phyloP scores from a whole-genome alignment of 2,797 vertebrate genomes.

The Gymnopithys bicolor region DNA sequence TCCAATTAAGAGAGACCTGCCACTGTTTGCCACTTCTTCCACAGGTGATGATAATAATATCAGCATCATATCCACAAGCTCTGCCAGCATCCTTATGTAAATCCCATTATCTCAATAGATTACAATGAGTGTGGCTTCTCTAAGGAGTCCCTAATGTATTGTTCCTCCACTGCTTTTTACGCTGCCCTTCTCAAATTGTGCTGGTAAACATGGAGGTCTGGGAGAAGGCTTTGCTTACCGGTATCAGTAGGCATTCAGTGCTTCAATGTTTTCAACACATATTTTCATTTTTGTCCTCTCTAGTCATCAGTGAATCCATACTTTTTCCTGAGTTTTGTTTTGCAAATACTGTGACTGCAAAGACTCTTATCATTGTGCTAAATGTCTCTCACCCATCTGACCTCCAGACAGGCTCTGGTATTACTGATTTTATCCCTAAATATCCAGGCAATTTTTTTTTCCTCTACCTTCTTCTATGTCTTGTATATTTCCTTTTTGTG shows the following conservation, averaged over 20 bases:
- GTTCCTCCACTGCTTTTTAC: neutral
- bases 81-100: neutral
- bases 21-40: neutral
- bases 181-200: neutral
- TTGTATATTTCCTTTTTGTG: neutral
- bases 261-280: neutral
- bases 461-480: neutral
- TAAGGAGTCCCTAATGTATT: neutral
- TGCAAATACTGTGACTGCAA: neutral
- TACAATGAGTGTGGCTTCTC: neutral
- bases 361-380: neutral
- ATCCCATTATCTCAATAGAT: neutral
- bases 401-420: neutral
- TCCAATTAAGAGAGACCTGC: neutral
- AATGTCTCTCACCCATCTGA: neutral
- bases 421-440: neutral
- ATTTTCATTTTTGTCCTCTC: neutral
- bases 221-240: neutral
- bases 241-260: neutral
- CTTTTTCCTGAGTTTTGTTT: neutral
- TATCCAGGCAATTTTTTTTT: neutral
- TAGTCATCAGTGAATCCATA: neutral
- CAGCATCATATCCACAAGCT: neutral
- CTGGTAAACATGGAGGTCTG: neutral
- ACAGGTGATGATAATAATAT: neutral